Percentiles rank a stretch among this genome's conserved stretches.
phyloP scores from a whole-genome alignment of 2,113 vertebrate species.

The Porphyrio hochstetteri region DNA sequence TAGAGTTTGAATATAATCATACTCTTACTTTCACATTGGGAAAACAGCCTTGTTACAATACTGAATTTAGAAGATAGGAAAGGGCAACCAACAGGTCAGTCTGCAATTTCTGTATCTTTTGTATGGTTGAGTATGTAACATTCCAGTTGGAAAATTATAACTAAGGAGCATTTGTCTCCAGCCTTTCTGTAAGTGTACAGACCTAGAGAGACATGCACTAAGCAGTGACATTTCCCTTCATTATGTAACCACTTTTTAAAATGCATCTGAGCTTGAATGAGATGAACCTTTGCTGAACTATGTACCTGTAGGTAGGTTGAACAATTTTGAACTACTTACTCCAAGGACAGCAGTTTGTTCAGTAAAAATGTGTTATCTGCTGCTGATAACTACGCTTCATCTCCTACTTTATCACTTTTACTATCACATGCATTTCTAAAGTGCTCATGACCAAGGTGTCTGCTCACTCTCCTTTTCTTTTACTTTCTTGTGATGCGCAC shows the following conservation, averaged over 20 bases:
- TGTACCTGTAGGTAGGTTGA: not conserved
- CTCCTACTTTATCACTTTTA: not conserved
- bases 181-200: not conserved
- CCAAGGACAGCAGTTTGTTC: slow-evolving; percentile 2
- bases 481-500: not conserved
- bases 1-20: not conserved
- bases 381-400: not conserved
- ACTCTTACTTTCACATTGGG: not conserved
- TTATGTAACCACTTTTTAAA: slow-evolving; percentile 31
- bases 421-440: not conserved
- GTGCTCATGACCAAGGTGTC: not conserved
- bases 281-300: slow-evolving; percentile 14
- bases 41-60: not conserved
- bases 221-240: not conserved
- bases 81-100: not conserved
- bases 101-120: slow-evolving; percentile 20
- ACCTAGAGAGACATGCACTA: not conserved
- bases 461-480: not conserved
- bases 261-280: not conserved
- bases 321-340: not conserved
- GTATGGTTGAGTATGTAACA: not conserved
- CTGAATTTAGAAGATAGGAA: slow-evolving; percentile 26
- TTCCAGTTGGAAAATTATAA: slow-evolving; percentile 10
- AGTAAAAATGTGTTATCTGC: not conserved
- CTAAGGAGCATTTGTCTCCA: not conserved